Evolutionary conservation across 2,888 invertebrate genomes (phyloP).

Genomic region (Tetranychus truncatus): DNA sequence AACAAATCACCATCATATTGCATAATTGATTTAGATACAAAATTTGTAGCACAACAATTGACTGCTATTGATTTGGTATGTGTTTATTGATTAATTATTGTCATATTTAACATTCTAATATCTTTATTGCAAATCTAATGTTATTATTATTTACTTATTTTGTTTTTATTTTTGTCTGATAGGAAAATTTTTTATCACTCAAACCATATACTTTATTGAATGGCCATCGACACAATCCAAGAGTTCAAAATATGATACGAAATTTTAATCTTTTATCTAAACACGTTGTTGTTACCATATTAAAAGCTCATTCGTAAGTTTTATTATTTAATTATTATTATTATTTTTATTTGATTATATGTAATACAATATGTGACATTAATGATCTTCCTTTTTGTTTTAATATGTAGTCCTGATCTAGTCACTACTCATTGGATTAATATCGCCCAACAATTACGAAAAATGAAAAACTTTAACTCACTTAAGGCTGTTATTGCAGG

Average conservation of each 20-base stretch:
- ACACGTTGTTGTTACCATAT: slow-evolving; percentile 22
- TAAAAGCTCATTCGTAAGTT: slow-evolving; percentile 19
- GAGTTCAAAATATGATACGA: slow-evolving; percentile 20
- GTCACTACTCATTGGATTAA: slow-evolving; percentile 22
- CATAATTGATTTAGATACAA: slow-evolving; percentile 20
- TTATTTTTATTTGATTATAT: not conserved
- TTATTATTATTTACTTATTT: slow-evolving; percentile 7
- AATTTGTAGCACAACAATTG: slow-evolving; percentile 22
- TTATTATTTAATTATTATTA: not conserved
- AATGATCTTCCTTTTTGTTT: not conserved
- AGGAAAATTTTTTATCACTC: slow-evolving; percentile 22
- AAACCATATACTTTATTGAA: slow-evolving; percentile 21
- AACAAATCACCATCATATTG: slow-evolving; percentile 9
- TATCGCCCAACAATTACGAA: slow-evolving; percentile 20
- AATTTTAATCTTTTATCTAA: slow-evolving; percentile 23
- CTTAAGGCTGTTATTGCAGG: slow-evolving; percentile 22
- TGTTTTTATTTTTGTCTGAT: not conserved
- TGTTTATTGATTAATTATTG: not conserved
- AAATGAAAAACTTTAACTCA: slow-evolving; percentile 23
- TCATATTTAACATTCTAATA: not conserved
- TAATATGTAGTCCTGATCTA: slow-evolving; percentile 15
- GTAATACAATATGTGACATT: not conserved
- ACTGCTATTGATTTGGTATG: slow-evolving; percentile 23
- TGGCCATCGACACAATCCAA: slow-evolving; percentile 13
- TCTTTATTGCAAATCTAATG: not conserved